Evolutionary conservation across 2,888 invertebrate genomes (phyloP).

Genomic region (Patella depressa): DNA sequence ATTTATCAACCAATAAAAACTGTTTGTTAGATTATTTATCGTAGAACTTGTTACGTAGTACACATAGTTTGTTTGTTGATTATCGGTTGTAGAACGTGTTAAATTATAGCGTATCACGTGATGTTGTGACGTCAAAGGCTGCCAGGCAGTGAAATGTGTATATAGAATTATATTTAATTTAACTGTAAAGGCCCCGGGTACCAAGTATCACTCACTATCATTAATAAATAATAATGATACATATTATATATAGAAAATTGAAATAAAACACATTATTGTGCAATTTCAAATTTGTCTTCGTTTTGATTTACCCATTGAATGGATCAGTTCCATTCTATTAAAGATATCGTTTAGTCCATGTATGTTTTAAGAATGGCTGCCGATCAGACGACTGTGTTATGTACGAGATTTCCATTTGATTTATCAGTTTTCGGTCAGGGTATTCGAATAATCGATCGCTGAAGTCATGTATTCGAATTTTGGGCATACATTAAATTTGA

Average conservation of each 20-base stretch:
- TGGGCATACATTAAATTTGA: too few species aligned
- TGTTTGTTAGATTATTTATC: not conserved
- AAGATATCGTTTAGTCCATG: too few species aligned
- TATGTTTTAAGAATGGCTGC: too few species aligned
- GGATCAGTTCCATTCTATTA: not conserved
- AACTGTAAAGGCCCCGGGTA: not conserved
- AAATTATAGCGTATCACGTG: constrained; percentile 2
- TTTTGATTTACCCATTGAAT: not conserved
- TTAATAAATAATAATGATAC: constrained; percentile 4
- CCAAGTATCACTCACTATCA: not conserved
- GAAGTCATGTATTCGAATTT: too few species aligned
- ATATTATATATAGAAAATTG: not conserved
- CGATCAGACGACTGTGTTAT: too few species aligned
- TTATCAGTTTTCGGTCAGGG: too few species aligned
- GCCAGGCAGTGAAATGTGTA: constrained; percentile 10
- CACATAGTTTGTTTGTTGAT: not conserved
- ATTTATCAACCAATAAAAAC: too few species aligned
- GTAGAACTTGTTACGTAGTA: not conserved
- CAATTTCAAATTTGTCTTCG: not conserved
- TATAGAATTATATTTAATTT: not conserved
- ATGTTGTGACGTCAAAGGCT: not conserved
- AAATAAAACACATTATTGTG: constrained; percentile 11
- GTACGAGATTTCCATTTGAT: too few species aligned
- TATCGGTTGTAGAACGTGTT: constrained; percentile 11
- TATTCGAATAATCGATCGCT: too few species aligned